phyloP scores from a whole-genome alignment of 2,113 vertebrate species.

The Eulacestoma nigropectus region DNA sequence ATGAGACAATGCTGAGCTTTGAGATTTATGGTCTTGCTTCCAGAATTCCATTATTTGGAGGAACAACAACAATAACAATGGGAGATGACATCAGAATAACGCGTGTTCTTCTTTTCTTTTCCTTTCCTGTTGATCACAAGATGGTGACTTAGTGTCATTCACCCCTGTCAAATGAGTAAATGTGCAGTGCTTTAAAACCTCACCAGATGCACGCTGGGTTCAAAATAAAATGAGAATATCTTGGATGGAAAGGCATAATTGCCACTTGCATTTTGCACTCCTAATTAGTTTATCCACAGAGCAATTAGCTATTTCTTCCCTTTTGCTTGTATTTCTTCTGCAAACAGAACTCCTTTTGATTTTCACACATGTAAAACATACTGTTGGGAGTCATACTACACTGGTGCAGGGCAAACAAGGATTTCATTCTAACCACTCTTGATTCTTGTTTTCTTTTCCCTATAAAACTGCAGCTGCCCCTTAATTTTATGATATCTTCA shows the following conservation, averaged over 20 bases:
- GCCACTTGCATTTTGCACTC: neutral
- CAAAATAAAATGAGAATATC: conserved; percentile 6
- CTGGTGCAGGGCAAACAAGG: neutral
- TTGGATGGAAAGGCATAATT: neutral
- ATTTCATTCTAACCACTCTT: neutral
- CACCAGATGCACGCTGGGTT: neutral
- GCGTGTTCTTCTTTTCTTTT: conserved; percentile 42
- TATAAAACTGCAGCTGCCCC: neutral
- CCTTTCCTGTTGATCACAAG: conserved; percentile 65
- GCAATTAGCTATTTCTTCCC: neutral
- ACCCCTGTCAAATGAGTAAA: conserved; percentile 4
- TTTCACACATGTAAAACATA: neutral
- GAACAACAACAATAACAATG: conserved; percentile 65
- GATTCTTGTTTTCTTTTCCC: neutral
- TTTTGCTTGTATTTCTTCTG: neutral
- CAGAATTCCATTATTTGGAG: conserved; percentile 70
- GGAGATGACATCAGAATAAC: conserved; percentile 66
- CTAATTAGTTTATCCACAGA: neutral
- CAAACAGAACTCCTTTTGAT: neutral
- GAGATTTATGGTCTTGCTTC: conserved; percentile 69
- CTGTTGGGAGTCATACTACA: neutral
- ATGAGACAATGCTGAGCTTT: conserved; percentile 63
- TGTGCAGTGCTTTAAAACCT: conserved; percentile 5
- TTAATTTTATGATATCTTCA: neutral
- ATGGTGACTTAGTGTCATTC: conserved; percentile 61